phyloP scores from a whole-genome alignment of 1,140 invertebrate genomes.

The Pogonognathellus flavescens region DNA sequence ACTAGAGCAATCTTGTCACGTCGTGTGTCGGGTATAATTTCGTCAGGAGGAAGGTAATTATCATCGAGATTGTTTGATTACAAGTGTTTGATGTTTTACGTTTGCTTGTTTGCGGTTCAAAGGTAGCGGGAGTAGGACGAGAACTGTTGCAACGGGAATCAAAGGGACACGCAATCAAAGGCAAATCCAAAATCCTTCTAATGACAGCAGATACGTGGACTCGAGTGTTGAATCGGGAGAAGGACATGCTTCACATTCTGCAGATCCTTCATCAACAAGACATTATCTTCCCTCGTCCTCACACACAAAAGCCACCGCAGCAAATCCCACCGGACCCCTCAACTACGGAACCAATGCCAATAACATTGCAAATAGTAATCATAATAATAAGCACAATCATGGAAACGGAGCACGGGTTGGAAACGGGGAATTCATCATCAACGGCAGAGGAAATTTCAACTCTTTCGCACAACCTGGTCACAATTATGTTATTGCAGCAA shows the following conservation, averaged over 20 bases:
- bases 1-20: too few relatives aligned
- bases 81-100: neutral
- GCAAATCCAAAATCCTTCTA: neutral
- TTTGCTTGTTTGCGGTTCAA: neutral
- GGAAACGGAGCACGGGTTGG: neutral
- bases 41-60: too few relatives aligned
- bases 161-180: slow-evolving; percentile 15
- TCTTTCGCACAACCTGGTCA: neutral
- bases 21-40: too few relatives aligned
- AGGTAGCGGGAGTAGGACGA: neutral
- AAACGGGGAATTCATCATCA: neutral
- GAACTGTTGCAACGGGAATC: neutral
- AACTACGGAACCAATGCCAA: neutral
- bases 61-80: neutral
- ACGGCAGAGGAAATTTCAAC: neutral
- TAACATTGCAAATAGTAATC: too few relatives aligned
- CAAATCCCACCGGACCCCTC: neutral
- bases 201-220: slow-evolving; percentile 12
- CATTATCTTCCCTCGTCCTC: slow-evolving; percentile 2
- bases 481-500: neutral
- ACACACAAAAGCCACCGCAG: neutral
- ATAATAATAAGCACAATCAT: neutral
- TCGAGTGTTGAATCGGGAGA: slow-evolving; percentile 21
- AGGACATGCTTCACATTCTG: slow-evolving; percentile 1
- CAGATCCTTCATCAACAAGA: neutral